phyloP scores from a whole-genome alignment of 2,113 vertebrate species.

The Callocephalon fimbriatum region DNA sequence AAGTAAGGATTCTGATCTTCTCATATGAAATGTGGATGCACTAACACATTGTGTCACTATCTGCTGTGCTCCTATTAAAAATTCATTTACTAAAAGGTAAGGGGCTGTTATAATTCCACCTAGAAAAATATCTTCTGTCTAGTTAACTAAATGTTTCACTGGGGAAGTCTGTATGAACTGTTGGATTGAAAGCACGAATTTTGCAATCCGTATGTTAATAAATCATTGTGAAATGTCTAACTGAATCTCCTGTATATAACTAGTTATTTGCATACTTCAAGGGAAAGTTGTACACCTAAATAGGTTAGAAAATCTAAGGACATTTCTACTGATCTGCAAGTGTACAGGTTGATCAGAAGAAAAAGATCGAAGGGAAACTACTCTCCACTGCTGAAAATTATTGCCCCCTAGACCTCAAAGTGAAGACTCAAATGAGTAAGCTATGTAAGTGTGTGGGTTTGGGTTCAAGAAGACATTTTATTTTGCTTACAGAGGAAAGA shows the following conservation, averaged over 20 bases:
- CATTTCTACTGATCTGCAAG: not conserved
- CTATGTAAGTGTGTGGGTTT: not conserved
- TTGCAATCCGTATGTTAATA: not conserved
- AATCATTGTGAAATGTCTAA: not conserved
- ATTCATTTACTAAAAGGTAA: not conserved
- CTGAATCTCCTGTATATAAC: not conserved
- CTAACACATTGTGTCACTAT: not conserved
- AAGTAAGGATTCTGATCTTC: not conserved
- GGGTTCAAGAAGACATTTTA: not conserved
- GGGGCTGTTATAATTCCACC: not conserved
- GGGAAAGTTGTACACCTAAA: not conserved
- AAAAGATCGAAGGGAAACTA: fast-evolving
- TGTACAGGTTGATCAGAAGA: not conserved
- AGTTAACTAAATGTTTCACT: not conserved
- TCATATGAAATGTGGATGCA: not conserved
- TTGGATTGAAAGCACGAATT: not conserved
- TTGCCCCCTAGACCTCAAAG: not conserved
- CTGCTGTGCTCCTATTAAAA: not conserved
- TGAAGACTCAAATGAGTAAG: not conserved
- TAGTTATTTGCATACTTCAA: not conserved
- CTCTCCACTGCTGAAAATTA: not conserved
- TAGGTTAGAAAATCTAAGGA: not conserved
- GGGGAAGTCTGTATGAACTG: not conserved
- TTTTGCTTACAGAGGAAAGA: not conserved
- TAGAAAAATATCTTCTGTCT: not conserved